phyloP scores from a whole-genome alignment of 2,797 vertebrate genomes.

The Diceros bicornis region DNA sequence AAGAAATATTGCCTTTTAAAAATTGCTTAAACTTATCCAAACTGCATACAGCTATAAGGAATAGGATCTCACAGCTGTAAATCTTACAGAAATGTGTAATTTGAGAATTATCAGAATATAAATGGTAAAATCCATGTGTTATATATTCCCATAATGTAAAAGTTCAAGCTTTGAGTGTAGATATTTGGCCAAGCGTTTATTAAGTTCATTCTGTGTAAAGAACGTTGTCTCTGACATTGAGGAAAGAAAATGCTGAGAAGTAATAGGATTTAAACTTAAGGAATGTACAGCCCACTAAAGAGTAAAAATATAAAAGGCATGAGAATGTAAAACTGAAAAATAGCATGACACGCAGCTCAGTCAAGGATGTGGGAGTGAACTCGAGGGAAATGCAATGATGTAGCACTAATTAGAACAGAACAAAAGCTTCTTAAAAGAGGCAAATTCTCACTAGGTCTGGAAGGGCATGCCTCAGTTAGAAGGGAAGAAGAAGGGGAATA shows the following conservation, averaged over 20 bases:
- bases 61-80: neutral
- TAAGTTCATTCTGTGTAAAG: neutral
- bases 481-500: neutral
- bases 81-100: neutral
- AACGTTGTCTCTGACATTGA: neutral
- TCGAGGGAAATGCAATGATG: neutral
- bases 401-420: neutral
- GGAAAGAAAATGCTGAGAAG: neutral
- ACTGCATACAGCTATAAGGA: neutral
- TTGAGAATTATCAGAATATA: neutral
- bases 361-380: neutral
- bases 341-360: neutral
- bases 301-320: neutral
- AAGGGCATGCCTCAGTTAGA: neutral
- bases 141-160: neutral
- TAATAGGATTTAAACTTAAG: neutral
- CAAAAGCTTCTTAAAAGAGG: neutral
- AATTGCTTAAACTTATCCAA: neutral
- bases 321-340: constrained; percentile 26
- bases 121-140: neutral
- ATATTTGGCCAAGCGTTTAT: neutral
- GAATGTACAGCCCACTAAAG: neutral
- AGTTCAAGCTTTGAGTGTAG: neutral
- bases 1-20: neutral
- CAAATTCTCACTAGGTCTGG: neutral